Percentiles rank a stretch among this genome's conserved stretches.
Evolutionary conservation across 2,113 vertebrate species (phyloP).

Genomic region (Geococcyx californianus): DNA sequence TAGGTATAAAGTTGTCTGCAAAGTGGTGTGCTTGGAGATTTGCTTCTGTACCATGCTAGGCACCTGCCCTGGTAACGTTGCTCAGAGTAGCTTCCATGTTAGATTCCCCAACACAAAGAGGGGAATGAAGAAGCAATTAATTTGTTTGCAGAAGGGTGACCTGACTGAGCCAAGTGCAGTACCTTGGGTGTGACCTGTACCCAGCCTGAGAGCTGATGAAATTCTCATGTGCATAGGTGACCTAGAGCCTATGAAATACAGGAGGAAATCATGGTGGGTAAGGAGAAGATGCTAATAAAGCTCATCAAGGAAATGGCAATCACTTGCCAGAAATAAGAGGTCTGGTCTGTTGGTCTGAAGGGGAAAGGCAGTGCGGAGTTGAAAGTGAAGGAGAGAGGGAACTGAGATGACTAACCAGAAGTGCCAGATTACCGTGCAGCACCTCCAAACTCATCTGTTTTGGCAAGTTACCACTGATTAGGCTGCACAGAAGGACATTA

Average conservation of each 20-base stretch:
- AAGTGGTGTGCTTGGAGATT: background rate
- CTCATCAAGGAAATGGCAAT: background rate
- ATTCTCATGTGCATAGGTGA: accelerated
- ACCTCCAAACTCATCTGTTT: background rate
- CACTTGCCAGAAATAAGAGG: background rate
- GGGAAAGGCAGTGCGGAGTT: background rate
- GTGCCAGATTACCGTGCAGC: background rate
- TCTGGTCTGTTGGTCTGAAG: background rate
- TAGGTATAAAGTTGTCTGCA: background rate
- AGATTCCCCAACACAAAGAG: background rate
- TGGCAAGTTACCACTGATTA: background rate
- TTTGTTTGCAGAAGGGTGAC: background rate
- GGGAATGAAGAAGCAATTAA: background rate
- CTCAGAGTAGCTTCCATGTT: background rate
- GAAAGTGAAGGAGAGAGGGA: background rate
- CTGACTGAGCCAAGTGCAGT: background rate
- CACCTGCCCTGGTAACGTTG: background rate
- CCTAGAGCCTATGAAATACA: background rate
- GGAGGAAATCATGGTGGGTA: background rate
- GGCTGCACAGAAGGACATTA: background rate
- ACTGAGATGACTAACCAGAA: background rate
- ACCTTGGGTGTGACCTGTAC: background rate
- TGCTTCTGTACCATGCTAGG: accelerated
- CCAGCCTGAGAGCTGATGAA: background rate
- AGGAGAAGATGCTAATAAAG: background rate